phyloP scores from a whole-genome alignment of 2,888 invertebrate species.

The Meiosimyza platycephala region DNA sequence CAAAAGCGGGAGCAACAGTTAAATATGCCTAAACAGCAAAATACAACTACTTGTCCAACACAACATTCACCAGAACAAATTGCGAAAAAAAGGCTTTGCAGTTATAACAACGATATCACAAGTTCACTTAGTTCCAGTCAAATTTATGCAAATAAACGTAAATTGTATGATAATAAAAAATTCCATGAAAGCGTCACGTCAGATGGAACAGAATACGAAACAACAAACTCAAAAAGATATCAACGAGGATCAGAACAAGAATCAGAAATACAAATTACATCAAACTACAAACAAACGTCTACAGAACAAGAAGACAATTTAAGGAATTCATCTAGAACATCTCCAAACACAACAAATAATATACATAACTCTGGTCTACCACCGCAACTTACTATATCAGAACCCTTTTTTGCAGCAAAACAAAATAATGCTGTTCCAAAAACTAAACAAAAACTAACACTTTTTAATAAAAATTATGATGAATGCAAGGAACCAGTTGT shows the following conservation, averaged over 20 bases:
- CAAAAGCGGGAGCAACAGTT: conserved; percentile 36
- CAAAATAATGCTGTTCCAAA: conserved; percentile 6
- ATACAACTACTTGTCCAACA: conserved; percentile 3
- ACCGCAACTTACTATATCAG: conserved; percentile 43
- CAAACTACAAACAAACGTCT: no score
- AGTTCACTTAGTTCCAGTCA: conserved; percentile 65
- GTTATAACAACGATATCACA: conserved; percentile 63
- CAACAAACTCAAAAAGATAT: no score
- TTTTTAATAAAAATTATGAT: conserved; percentile 60
- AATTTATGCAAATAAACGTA: conserved; percentile 54
- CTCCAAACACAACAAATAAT: no score
- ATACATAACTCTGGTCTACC: conserved; percentile 25
- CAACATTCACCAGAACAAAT: conserved; percentile 59
- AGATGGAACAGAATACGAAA: conserved; percentile 25
- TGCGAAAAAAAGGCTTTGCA: conserved; percentile 61
- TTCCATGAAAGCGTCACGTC: neutral
- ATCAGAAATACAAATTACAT: no score
- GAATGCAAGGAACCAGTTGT: conserved; percentile 39
- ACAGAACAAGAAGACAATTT: no score
- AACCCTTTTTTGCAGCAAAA: conserved; percentile 35
- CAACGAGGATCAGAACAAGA: no score
- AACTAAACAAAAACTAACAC: conserved; percentile 59
- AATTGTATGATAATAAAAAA: conserved; percentile 46
- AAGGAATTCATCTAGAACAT: no score
- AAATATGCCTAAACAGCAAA: conserved; percentile 41